These are phyloP conservation scores for Anser cygnoides DNA, from an alignment of 2,113 vertebrate species.

Conservation along the genomic window DNA sequence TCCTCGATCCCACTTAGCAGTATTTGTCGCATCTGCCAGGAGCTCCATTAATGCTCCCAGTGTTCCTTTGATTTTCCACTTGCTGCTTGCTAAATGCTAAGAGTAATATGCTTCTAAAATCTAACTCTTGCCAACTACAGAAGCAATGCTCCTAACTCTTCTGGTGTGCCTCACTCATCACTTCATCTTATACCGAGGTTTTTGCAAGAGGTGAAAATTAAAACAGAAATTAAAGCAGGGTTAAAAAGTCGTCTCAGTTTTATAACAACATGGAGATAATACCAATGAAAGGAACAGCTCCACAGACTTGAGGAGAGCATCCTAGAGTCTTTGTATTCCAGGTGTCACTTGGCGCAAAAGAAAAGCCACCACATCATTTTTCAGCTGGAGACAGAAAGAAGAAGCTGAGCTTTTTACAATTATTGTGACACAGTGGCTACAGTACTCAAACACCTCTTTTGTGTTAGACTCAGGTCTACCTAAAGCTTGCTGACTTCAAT, in stretches of 20 bases:
- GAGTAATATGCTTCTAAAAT: neutral
- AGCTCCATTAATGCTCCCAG: neutral
- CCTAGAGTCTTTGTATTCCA: neutral
- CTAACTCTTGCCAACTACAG: neutral
- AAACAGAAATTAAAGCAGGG: neutral
- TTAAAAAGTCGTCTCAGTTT: neutral
- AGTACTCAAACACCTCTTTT: neutral
- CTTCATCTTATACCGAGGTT: neutral
- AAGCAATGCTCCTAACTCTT: neutral
- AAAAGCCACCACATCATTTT: neutral
- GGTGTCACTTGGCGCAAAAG: neutral
- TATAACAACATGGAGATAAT: rapidly evolving
- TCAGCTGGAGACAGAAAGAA: neutral
- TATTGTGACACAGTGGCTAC: neutral
- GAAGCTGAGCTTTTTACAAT: neutral
- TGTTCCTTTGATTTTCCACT: neutral
- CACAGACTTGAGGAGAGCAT: neutral
- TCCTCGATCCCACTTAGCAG: neutral
- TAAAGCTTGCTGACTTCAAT: neutral
- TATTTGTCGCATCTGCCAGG: neutral
- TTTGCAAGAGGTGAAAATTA: neutral
- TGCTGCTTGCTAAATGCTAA: neutral
- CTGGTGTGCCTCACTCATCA: neutral
- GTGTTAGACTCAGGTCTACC: neutral
- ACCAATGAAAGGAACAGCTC: neutral